Evolutionary conservation across 2,113 vertebrate genomes (phyloP).

Genomic region (Manacus vitellinus): DNA sequence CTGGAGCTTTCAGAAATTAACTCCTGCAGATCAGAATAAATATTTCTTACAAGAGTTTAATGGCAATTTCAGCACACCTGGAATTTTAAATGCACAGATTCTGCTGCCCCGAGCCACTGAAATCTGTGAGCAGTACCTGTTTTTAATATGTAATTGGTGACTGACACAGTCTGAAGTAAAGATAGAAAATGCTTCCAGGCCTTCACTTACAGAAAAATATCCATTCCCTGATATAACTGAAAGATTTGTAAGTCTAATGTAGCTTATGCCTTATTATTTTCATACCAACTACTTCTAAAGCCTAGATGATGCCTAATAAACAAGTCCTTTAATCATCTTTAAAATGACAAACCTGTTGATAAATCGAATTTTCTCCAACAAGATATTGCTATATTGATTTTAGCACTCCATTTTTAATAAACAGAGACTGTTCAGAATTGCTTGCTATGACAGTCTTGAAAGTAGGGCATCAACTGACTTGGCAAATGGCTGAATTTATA

Average conservation of each 20-base stretch:
- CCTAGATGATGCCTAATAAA: constrained; percentile 67
- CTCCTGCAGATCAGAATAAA: not conserved
- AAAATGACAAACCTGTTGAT: constrained; percentile 70
- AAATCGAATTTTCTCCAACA: constrained; percentile 67
- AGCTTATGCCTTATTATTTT: constrained; percentile 45
- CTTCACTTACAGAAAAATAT: not conserved
- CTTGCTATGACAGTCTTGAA: constrained; percentile 45
- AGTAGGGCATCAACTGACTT: constrained; percentile 27
- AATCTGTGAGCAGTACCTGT: not conserved
- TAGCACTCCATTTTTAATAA: constrained; percentile 63
- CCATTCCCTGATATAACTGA: not conserved
- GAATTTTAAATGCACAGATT: not conserved
- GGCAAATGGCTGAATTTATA: constrained; percentile 31
- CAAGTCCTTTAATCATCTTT: constrained; percentile 69
- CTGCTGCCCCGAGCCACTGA: not conserved
- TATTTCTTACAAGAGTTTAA: not conserved
- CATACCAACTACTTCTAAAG: constrained; percentile 45
- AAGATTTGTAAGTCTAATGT: constrained; percentile 21
- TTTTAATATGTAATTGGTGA: not conserved
- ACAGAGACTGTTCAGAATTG: constrained; percentile 22
- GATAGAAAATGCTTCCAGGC: not conserved
- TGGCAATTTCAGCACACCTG: not conserved
- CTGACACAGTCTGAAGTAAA: not conserved
- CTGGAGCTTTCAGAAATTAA: not conserved
- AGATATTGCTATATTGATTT: constrained; percentile 78